A percentile compares a stretch with the other conserved stretches of the same genome.
Conservation (phyloP, 1,140 invertebrate species). For the Lepidurus packardi region DNA sequence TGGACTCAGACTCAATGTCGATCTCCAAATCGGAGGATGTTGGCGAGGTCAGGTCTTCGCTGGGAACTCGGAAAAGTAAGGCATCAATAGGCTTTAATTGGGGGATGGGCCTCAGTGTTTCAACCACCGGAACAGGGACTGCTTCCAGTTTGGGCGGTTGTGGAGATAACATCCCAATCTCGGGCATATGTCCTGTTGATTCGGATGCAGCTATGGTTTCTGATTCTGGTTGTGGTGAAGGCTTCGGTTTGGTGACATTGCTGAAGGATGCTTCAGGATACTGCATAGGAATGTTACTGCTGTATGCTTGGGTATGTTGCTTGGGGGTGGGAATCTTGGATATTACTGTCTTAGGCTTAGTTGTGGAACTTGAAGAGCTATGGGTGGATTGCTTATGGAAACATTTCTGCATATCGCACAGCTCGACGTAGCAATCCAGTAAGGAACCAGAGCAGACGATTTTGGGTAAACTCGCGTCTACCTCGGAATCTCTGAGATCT, state of each 20-base stretch:
- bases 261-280: no score
- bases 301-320: no score
- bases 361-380: no score
- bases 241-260: no score
- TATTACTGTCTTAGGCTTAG: no score
- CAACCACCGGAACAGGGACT: neutral
- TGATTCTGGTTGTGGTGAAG: no score
- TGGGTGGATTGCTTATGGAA: neutral
- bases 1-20: neutral
- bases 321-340: no score
- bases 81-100: neutral
- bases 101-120: neutral
- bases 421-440: neutral
- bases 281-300: no score
- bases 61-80: neutral
- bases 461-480: neutral
- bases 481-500: neutral
- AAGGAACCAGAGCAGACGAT: neutral
- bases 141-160: neutral
- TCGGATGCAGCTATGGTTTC: no score
- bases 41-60: neutral
- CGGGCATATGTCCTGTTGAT: neutral
- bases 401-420: slow-evolving; percentile 10
- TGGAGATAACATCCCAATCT: neutral
- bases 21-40: neutral